Conservation (phyloP, 2,888 invertebrate species). For the Sarcophaga rosellei region DNA sequence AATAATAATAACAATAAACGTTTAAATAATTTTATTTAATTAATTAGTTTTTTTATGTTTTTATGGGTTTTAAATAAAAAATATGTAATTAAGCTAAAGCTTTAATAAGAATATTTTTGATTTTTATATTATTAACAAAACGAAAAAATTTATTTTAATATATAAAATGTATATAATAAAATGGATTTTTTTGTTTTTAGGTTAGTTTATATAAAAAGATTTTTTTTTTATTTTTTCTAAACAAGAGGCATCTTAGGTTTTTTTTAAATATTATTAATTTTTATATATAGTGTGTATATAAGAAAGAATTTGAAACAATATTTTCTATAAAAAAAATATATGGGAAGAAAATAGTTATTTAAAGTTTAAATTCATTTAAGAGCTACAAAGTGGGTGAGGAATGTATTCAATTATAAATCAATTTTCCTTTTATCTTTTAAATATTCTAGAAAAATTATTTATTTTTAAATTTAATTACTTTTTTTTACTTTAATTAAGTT, state of each 20-base stretch:
- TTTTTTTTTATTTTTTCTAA: conserved; percentile 54
- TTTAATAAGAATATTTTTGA: conserved; percentile 28
- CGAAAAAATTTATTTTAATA: neutral
- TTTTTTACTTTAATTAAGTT: conserved; percentile 32
- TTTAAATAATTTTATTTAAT: conserved; percentile 37
- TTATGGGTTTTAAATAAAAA: conserved; percentile 37
- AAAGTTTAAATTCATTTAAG: neutral
- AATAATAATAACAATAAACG: conserved; percentile 37
- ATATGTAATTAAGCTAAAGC: conserved; percentile 57
- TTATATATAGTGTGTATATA: neutral
- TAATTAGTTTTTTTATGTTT: conserved; percentile 34
- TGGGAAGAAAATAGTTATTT: neutral
- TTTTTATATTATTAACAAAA: conserved; percentile 45
- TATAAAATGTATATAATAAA: conserved; percentile 23
- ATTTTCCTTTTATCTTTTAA: conserved; percentile 2
- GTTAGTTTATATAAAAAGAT: conserved; percentile 17
- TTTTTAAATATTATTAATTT: conserved; percentile 13
- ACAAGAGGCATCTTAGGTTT: conserved; percentile 67
- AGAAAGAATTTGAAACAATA: neutral
- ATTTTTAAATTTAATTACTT: conserved; percentile 27
- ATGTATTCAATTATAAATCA: neutral
- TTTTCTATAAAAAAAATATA: neutral
- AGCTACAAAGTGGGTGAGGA: neutral
- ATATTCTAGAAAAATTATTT: neutral
- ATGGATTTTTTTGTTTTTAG: neutral